phyloP scores from a whole-genome alignment of 2,113 vertebrate species.

The Brachyistius frenatus region DNA sequence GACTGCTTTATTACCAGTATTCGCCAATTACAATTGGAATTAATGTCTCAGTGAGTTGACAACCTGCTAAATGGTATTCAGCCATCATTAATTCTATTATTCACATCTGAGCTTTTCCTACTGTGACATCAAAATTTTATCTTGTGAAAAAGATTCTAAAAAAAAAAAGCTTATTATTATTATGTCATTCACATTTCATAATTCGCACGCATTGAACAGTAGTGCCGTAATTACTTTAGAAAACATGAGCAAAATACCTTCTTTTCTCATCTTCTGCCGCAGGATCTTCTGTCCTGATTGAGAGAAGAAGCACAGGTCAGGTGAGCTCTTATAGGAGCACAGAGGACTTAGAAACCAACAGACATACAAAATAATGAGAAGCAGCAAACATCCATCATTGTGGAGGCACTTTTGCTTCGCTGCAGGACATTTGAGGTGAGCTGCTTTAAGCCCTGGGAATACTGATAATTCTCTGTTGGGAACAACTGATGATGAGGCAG shows the following conservation, averaged over 20 bases:
- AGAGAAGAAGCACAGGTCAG: constrained; percentile 73
- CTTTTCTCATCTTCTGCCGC: constrained; percentile 94
- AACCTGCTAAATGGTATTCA: neutral
- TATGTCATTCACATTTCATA: neutral
- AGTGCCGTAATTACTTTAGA: no score
- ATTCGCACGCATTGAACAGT: neutral
- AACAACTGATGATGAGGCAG: constrained; percentile 13
- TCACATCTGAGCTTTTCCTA: neutral
- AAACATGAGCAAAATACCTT: constrained; percentile 79
- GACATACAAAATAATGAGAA: neutral
- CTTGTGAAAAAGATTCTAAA: neutral
- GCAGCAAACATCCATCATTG: neutral
- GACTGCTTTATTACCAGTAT: no score
- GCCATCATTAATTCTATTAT: neutral
- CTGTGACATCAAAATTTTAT: neutral
- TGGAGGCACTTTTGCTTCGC: neutral
- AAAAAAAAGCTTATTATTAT: neutral
- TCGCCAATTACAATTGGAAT: no score
- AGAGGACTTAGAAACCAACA: neutral
- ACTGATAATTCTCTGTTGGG: neutral
- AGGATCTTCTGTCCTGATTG: constrained; percentile 91
- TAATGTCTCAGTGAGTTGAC: neutral
- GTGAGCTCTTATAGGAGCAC: constrained; percentile 35
- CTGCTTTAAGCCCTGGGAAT: constrained; percentile 20
- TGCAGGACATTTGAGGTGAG: neutral